A percentile compares a stretch with the other conserved stretches of the same genome.
These are phyloP conservation scores for Philopotamus ludificatus DNA, from an alignment of 1,140 invertebrate genomes.

Conservation along the genomic window DNA sequence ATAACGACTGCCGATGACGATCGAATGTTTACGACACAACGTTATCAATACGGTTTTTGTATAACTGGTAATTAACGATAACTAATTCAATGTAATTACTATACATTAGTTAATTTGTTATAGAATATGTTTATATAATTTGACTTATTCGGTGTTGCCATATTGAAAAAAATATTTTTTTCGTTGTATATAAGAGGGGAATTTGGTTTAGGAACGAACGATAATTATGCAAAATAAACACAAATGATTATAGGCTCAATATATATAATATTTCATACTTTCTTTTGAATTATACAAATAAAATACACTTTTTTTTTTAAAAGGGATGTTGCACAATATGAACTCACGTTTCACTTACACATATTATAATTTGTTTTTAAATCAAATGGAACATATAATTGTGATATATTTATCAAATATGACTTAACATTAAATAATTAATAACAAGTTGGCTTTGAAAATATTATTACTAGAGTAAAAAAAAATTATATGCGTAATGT, in stretches of 20 bases:
- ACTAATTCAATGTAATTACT: no score
- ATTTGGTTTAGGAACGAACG: background rate
- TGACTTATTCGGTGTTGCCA: no score
- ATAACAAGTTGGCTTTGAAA: conserved; percentile 30
- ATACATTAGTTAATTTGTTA: no score
- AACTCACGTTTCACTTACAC: background rate
- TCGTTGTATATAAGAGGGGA: no score
- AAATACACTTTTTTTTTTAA: conserved; percentile 19
- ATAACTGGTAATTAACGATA: no score
- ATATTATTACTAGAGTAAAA: conserved; percentile 25
- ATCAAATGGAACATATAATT: conserved; percentile 12
- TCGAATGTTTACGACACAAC: no score
- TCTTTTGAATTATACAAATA: conserved; percentile 27
- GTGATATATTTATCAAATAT: conserved; percentile 18
- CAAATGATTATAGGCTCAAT: conserved; percentile 26
- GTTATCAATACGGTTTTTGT: no score
- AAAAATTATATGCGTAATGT: background rate
- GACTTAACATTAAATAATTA: conserved; percentile 21
- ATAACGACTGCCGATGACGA: no score
- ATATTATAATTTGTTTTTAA: conserved; percentile 8
- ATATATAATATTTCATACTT: conserved; percentile 23
- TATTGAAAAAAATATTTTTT: no score
- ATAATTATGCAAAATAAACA: no score
- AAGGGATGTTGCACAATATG: background rate
- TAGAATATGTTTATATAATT: no score